Conservation (phyloP, 1,140 invertebrate species). For the Metopolophium dirhodum region DNA sequence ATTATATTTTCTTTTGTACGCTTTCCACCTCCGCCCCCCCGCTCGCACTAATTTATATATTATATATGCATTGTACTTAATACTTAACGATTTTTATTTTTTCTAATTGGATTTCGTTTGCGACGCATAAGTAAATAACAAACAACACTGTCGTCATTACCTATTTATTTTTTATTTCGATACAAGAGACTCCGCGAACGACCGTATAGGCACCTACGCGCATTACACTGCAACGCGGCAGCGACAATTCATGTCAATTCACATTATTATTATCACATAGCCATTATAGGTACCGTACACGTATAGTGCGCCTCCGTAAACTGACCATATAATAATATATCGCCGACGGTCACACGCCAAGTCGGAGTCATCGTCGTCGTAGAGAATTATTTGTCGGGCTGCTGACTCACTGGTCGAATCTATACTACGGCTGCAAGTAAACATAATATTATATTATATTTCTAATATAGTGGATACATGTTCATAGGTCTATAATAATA, state of each 20-base stretch:
- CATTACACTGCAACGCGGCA: not conserved
- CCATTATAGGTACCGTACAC: not conserved
- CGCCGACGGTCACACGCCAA: not conserved
- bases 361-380: not conserved
- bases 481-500: not conserved
- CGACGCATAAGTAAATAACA: conserved; percentile 11
- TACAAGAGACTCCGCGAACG: not conserved
- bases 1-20: conserved; percentile 42
- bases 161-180: not conserved
- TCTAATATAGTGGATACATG: not conserved
- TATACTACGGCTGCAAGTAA: not conserved
- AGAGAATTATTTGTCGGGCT: not conserved
- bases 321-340: not conserved
- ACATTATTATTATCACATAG: too few relatives aligned
- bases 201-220: not conserved
- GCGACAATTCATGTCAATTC: not conserved
- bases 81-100: conserved; percentile 10
- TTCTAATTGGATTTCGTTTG: conserved; percentile 35
- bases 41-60: not conserved
- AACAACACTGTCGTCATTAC: not conserved
- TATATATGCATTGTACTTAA: not conserved
- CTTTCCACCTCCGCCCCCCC: conserved; percentile 10
- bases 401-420: not conserved
- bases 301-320: not conserved
- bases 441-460: not conserved